Evolutionary conservation across 2,888 invertebrate species (phyloP).

Genomic region (Linnaemya tessellans): DNA sequence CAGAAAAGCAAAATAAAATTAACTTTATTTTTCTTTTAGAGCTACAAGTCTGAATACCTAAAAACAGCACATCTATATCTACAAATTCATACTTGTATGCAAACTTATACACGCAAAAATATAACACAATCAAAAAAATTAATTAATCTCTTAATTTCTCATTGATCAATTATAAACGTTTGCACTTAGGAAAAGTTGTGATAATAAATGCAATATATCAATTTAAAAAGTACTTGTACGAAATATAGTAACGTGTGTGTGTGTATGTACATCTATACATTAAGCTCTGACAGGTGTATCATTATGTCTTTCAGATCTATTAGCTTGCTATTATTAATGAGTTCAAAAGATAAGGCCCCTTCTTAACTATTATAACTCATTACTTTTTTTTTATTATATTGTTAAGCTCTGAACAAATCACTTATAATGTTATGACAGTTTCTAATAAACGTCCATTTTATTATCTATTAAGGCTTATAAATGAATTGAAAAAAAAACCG

Average conservation of each 20-base stretch:
- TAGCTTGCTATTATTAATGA: conserved; percentile 52
- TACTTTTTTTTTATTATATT: background rate
- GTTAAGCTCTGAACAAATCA: conserved; percentile 36
- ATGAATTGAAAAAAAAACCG: background rate
- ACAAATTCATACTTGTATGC: too few species aligned
- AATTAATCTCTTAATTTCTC: conserved; percentile 3
- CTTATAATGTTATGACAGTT: conserved; percentile 54
- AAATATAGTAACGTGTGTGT: background rate
- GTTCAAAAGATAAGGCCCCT: conserved; percentile 6
- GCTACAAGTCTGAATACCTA: too few species aligned
- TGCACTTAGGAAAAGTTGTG: background rate
- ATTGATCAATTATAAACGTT: conserved; percentile 2
- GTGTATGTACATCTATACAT: background rate
- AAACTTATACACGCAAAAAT: background rate
- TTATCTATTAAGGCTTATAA: conserved; percentile 40
- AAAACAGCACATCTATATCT: too few species aligned
- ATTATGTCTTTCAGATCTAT: background rate
- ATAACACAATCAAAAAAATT: background rate
- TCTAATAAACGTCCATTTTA: conserved; percentile 50
- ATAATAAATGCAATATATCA: conserved; percentile 12
- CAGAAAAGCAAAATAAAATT: too few species aligned
- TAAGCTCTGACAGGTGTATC: background rate
- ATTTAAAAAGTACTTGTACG: background rate
- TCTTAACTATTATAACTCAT: conserved; percentile 3
- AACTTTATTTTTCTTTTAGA: too few species aligned